phyloP scores from a whole-genome alignment of 2,888 invertebrate species.

The Sarcophaga rosellei region DNA sequence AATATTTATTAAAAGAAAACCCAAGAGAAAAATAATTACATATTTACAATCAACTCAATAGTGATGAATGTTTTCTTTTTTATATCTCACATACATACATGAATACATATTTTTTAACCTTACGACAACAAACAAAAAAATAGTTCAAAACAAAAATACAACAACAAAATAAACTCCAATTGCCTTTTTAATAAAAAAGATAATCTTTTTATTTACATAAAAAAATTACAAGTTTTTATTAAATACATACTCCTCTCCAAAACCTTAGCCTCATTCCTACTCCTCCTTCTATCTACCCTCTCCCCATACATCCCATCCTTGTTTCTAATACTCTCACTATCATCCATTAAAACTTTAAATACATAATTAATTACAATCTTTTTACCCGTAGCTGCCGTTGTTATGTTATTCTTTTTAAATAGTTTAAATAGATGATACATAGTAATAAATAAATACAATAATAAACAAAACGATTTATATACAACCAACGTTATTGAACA shows the following conservation, averaged over 20 bases:
- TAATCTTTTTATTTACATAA: constrained; percentile 47
- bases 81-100: constrained; percentile 20
- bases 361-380: neutral
- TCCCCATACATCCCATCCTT: constrained; percentile 2
- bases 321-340: too few species aligned
- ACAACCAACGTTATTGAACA: constrained; percentile 55
- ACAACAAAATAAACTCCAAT: constrained; percentile 41
- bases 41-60: constrained; percentile 69
- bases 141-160: constrained; percentile 68
- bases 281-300: neutral
- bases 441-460: constrained; percentile 16
- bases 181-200: constrained; percentile 53
- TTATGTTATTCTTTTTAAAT: constrained; percentile 13
- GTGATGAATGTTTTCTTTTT: constrained; percentile 60
- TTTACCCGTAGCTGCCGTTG: constrained; percentile 65
- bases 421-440: neutral
- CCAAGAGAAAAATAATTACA: constrained; percentile 59
- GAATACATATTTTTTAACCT: constrained; percentile 60
- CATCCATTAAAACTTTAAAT: neutral
- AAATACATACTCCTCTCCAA: neutral
- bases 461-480: constrained; percentile 59
- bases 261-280: neutral
- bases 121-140: constrained; percentile 66
- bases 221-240: constrained; percentile 39
- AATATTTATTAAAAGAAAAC: constrained; percentile 57